Evolutionary conservation across 2,888 invertebrate genomes (phyloP).

Genomic region (Nemotelus nigrinus): DNA sequence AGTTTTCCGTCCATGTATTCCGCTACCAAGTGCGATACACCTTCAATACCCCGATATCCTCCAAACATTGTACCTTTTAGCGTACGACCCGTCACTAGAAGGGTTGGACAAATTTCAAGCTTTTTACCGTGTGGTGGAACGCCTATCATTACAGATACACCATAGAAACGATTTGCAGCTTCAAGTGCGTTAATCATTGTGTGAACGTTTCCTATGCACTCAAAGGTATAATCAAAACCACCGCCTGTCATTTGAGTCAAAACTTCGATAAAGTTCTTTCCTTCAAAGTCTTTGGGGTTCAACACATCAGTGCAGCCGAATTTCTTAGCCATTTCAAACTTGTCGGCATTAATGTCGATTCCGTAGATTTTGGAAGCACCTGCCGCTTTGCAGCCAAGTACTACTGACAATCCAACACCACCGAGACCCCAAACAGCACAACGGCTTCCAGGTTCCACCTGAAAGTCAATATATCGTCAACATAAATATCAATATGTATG

Average conservation of each 20-base stretch:
- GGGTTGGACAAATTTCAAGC: slow-evolving; percentile 96
- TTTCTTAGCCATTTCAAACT: slow-evolving; percentile 79
- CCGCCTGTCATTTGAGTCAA: slow-evolving; percentile 91
- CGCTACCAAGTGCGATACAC: slow-evolving; percentile 90
- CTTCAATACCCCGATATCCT: slow-evolving; percentile 95
- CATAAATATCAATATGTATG: neutral
- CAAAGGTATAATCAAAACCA: slow-evolving; percentile 97
- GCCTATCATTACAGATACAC: slow-evolving; percentile 95
- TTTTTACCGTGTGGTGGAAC: slow-evolving; percentile 97
- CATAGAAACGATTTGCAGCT: slow-evolving; percentile 97
- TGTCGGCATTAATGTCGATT: slow-evolving; percentile 84
- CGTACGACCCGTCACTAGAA: slow-evolving; percentile 94
- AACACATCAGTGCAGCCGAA: slow-evolving; percentile 96
- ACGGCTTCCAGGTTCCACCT: slow-evolving; percentile 85
- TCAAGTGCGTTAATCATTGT: slow-evolving; percentile 85
- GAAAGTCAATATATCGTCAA: slow-evolving; percentile 64
- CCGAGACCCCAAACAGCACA: slow-evolving; percentile 95
- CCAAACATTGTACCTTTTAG: slow-evolving; percentile 97
- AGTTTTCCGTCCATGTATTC: slow-evolving; percentile 85
- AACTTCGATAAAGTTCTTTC: slow-evolving; percentile 85
- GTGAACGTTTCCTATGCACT: slow-evolving; percentile 94
- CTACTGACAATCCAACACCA: slow-evolving; percentile 90
- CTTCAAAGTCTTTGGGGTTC: slow-evolving; percentile 84
- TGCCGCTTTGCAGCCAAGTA: slow-evolving; percentile 84
- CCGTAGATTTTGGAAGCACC: slow-evolving; percentile 90